phyloP scores from a whole-genome alignment of 2,113 vertebrate genomes.

The Oncorhynchus mykiss region DNA sequence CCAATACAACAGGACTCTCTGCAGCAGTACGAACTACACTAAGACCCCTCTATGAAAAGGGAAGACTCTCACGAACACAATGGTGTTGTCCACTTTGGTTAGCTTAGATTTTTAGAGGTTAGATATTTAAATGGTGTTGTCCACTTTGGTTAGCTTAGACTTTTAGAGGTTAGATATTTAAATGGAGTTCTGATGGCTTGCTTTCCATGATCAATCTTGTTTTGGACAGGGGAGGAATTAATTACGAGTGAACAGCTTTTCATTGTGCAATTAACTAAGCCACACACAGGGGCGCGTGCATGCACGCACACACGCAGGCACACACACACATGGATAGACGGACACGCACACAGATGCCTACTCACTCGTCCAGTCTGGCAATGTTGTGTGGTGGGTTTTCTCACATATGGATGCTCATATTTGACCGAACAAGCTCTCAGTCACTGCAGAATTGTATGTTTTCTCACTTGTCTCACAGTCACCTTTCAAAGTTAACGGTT shows the following conservation, averaged over 20 bases:
- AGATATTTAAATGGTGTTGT: slow-evolving; percentile 54
- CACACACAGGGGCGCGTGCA: not conserved
- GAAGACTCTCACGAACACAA: no score
- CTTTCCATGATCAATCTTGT: not conserved
- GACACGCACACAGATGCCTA: not conserved
- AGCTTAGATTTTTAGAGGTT: slow-evolving; percentile 73
- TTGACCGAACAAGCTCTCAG: no score
- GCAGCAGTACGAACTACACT: no score
- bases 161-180: slow-evolving; percentile 76
- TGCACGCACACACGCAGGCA: not conserved
- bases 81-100: slow-evolving; percentile 19
- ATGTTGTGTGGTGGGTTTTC: not conserved
- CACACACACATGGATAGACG: not conserved
- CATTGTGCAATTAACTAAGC: slow-evolving; percentile 46
- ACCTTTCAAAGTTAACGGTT: no score
- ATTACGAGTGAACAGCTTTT: not conserved
- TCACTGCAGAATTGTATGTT: no score
- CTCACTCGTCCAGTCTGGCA: not conserved
- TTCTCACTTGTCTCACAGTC: no score
- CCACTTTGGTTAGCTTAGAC: slow-evolving; percentile 59
- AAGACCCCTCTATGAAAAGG: no score
- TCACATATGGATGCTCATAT: no score
- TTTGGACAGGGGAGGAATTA: no score
- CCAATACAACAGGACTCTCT: no score
- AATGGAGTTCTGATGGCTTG: slow-evolving; percentile 56